These are phyloP conservation scores for Nephrotoma flavescens DNA, from an alignment of 2,888 invertebrate genomes.

Conservation along the genomic window DNA sequence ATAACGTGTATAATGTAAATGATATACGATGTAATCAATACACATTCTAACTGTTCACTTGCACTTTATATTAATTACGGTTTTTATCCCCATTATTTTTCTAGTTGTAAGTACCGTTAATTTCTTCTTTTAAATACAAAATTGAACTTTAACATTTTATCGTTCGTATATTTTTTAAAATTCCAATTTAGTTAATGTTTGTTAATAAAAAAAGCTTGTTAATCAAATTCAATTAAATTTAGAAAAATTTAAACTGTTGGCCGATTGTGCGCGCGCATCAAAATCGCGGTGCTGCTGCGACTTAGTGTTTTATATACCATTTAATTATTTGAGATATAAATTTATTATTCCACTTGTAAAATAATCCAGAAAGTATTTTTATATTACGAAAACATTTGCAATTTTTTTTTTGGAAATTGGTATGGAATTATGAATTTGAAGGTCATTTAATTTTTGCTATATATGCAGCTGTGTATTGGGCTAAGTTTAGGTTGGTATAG, in stretches of 20 bases:
- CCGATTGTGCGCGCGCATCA: too few relatives aligned
- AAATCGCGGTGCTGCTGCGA: not conserved
- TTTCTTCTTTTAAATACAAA: not conserved
- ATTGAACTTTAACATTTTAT: not conserved
- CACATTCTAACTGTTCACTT: not conserved
- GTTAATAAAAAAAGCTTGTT: not conserved
- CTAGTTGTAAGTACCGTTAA: not conserved
- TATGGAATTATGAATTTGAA: not conserved
- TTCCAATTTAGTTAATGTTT: not conserved
- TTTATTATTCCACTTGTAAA: not conserved
- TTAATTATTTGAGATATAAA: not conserved
- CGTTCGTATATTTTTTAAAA: not conserved
- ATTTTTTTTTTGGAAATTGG: not conserved
- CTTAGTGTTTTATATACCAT: not conserved
- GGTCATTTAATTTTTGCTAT: not conserved
- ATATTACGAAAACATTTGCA: not conserved
- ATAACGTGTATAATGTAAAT: not conserved
- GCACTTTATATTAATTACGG: not conserved
- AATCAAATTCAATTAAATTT: not conserved
- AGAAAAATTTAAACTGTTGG: too few relatives aligned
- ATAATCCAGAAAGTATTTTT: not conserved
- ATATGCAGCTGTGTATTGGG: not conserved
- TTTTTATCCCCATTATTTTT: not conserved
- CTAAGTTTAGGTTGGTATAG: not conserved
- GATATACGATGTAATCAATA: not conserved